Conservation (phyloP, 2,888 invertebrate genomes). For the Acronicta leporina region DNA sequence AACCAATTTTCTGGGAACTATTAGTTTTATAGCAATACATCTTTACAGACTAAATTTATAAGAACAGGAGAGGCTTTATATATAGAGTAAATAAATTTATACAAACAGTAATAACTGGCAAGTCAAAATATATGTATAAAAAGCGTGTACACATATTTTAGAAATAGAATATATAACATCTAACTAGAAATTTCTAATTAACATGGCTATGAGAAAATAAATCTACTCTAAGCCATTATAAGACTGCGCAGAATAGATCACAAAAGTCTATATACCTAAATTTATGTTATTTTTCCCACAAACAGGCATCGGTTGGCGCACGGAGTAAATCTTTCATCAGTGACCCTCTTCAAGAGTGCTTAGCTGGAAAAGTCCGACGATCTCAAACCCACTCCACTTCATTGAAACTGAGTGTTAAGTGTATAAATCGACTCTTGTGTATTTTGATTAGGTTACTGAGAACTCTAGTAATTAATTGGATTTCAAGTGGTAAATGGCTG, state of each 20-base stretch:
- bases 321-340: constrained; percentile 27
- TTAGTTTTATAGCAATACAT: background rate
- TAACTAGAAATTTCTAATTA: no score
- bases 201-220: background rate
- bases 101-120: background rate
- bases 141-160: background rate
- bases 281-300: constrained; percentile 15
- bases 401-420: constrained; percentile 16
- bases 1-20: constrained; percentile 9
- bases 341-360: constrained; percentile 24
- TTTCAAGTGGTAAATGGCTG: constrained; percentile 23
- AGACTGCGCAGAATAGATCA: background rate
- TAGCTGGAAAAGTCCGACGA: constrained; percentile 12
- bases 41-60: background rate
- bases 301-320: background rate
- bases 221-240: background rate
- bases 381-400: constrained; percentile 10
- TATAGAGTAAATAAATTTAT: background rate
- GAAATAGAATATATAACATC: background rate
- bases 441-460: constrained; percentile 19
- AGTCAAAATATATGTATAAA: no score
- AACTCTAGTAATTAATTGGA: constrained; percentile 23
- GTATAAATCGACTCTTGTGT: constrained; percentile 10
- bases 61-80: background rate
- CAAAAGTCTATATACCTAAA: constrained; percentile 10